Evolutionary conservation across 2,888 invertebrate genomes (phyloP).

Genomic region (Frankliniella fusca): DNA sequence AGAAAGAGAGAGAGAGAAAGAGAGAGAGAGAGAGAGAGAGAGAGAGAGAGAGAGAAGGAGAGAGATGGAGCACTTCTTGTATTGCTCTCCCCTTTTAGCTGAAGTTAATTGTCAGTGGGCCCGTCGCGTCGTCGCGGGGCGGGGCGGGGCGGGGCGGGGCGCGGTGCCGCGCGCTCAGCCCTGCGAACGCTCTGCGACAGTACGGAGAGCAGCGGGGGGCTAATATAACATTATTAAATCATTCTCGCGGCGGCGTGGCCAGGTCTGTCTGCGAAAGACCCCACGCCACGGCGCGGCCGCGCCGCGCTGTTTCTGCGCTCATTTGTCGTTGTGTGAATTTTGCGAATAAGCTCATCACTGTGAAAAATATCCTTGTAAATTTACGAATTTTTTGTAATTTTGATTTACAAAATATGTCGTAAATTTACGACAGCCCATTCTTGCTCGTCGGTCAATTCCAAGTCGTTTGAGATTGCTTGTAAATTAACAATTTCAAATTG

Average conservation of each 20-base stretch:
- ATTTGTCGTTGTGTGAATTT: no score
- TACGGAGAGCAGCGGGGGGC: background rate
- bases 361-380: no score
- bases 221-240: constrained; percentile 27
- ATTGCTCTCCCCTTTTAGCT: background rate
- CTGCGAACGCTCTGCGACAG: no score
- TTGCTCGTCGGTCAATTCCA: no score
- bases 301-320: background rate
- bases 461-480: no score
- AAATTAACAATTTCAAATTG: no score
- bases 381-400: no score
- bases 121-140: background rate
- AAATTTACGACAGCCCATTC: no score
- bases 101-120: constrained; percentile 14
- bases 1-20: background rate
- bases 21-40: background rate
- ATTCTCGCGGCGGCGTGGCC: background rate
- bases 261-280: background rate
- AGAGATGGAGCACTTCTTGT: background rate
- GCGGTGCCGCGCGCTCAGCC: background rate
- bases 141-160: background rate
- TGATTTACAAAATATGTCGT: no score
- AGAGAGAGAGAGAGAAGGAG: background rate
- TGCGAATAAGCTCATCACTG: no score
- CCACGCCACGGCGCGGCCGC: background rate